Conservation (phyloP, 1,140 invertebrate genomes). For the Orchestia grillus region DNA sequence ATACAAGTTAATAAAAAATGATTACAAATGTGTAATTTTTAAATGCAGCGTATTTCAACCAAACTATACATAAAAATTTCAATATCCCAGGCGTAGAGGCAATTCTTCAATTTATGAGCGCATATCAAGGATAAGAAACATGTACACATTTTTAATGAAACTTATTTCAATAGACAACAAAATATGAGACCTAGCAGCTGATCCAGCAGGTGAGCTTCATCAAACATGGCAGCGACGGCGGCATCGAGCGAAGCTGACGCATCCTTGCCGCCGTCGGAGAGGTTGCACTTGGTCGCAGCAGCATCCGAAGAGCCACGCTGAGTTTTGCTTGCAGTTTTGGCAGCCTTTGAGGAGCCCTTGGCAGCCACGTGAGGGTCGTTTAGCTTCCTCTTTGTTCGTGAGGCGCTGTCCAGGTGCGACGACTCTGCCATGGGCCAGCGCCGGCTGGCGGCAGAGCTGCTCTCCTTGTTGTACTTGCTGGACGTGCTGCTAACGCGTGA, state of each 20-base stretch:
- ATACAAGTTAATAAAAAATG: too few relatives aligned
- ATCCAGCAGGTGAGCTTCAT: neutral
- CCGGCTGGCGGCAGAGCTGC: neutral
- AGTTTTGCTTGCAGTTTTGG: constrained; percentile 25
- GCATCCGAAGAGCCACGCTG: neutral
- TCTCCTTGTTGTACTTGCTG: constrained; percentile 10
- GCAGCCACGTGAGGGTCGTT: neutral
- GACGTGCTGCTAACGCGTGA: neutral
- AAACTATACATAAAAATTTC: neutral
- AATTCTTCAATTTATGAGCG: neutral
- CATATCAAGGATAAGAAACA: neutral
- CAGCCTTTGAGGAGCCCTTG: neutral
- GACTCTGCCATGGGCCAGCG: neutral
- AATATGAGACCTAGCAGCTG: neutral
- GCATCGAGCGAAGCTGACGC: neutral
- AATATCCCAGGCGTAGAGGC: neutral
- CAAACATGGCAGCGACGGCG: neutral
- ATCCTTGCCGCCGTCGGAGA: neutral
- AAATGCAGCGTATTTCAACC: neutral
- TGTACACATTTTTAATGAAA: neutral
- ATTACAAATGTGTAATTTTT: too few relatives aligned
- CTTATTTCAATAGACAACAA: neutral
- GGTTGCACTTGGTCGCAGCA: neutral
- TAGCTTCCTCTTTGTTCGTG: neutral
- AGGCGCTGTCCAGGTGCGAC: neutral